These are phyloP conservation scores for Trachemys scripta DNA, from an alignment of 2,113 vertebrate genomes.

Conservation along the genomic window DNA sequence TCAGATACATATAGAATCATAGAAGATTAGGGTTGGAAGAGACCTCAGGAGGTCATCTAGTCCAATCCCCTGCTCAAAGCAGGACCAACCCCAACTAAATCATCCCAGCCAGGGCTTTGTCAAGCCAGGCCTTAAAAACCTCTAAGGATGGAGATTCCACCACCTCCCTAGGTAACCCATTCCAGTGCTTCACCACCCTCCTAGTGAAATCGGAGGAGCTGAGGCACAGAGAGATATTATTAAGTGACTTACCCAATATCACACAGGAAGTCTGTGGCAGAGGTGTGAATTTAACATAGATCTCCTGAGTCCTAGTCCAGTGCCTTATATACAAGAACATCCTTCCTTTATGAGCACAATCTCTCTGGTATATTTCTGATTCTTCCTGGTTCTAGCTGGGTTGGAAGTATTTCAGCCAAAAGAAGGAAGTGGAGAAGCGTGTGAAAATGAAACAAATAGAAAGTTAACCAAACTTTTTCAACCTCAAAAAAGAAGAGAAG, in stretches of 20 bases:
- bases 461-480: neutral
- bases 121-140: no score
- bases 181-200: no score
- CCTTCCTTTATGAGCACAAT: neutral
- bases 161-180: no score
- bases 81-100: no score
- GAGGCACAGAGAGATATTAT: neutral
- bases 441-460: constrained; percentile 30
- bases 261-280: neutral
- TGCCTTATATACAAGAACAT: neutral
- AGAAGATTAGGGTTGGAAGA: no score
- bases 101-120: no score
- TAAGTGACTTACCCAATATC: neutral
- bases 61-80: no score
- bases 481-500: neutral
- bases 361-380: constrained; percentile 15
- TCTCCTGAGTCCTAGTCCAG: neutral
- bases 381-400: neutral
- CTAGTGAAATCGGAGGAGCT: neutral
- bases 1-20: neutral
- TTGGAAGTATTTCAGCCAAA: constrained; percentile 35
- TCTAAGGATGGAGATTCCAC: no score
- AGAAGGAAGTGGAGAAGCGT: constrained; percentile 12
- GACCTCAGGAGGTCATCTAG: no score
- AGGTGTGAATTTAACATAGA: neutral